Percentiles rank a stretch among this genome's conserved stretches.
phyloP scores from a whole-genome alignment of 1,140 invertebrate species.

The Cheumatopsyche charites region DNA sequence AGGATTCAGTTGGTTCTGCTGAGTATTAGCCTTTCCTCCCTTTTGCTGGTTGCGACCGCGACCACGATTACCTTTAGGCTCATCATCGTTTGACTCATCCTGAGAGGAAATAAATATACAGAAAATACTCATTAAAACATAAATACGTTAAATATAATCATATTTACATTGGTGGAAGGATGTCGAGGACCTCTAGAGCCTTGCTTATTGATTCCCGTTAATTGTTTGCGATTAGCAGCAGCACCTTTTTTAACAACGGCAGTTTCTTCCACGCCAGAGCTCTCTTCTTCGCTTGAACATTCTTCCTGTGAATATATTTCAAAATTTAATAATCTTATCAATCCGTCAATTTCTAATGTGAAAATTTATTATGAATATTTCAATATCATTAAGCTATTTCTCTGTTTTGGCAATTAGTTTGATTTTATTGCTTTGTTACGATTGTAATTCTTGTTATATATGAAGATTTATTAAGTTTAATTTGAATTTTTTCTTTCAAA shows the following conservation, averaged over 20 bases:
- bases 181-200: slow-evolving; percentile 19
- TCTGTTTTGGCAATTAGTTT: too few species aligned
- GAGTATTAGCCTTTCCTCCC: background rate
- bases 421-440: too few species aligned
- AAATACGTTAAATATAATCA: background rate
- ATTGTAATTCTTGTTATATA: too few species aligned
- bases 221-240: background rate
- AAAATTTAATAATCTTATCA: too few species aligned
- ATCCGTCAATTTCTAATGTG: too few species aligned
- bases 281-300: slow-evolving; percentile 35
- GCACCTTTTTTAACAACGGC: background rate
- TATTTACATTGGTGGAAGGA: slow-evolving; percentile 24
- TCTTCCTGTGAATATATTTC: slow-evolving; percentile 13
- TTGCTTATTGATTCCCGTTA: slow-evolving; percentile 7
- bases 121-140: background rate
- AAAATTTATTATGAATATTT: too few species aligned
- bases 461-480: too few species aligned
- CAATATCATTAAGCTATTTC: too few species aligned
- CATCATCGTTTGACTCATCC: slow-evolving; percentile 32
- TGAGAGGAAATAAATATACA: background rate
- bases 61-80: background rate
- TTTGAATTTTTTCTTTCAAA: too few species aligned
- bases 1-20: slow-evolving; percentile 26
- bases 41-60: background rate
- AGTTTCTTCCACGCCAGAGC: slow-evolving; percentile 37